Evolutionary conservation across 2,797 vertebrate species (phyloP), one percentile per base, ranked within the genome.

Genomic region (Typhlichthys subterraneus): DNA sequence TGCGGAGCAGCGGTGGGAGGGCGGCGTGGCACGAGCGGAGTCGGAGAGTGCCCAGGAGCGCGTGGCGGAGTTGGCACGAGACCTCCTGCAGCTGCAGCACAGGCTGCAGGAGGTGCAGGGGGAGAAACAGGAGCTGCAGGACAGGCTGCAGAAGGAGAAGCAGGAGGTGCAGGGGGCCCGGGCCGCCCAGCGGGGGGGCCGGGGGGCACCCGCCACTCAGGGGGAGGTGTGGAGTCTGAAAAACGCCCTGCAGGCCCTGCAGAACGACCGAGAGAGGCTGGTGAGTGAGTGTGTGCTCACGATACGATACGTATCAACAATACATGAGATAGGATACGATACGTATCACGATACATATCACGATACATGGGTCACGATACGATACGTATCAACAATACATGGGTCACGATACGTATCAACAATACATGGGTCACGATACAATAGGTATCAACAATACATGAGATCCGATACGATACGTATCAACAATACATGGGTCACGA

Each of bases 1-100:
- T 23, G 23, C 23, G 23, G 23, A 95, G 75, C 87, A 98, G 46
- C 94, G 87, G 29, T 98, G 97, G 75, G 96, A 98, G 62, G 94
- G 94, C 1, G 96, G 97, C 1, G 92, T 99, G 84, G 92, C 98
- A 92, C 91, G 97, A 49, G 98, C 96, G 0, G 96, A 99, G 88
- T 94, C 96, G 0, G 98, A 99, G 87, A 99, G 91, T 0, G 97
- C 97, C 0, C 96, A 97, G 80, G 97, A 98, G 84, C 93, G 98
- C 80, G 97, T 99, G 49, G 97, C 96, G 0, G 98, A 99, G 74
- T 80, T 99, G 83, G 97, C 97, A 7, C 87, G 80, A 31, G 98
- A 99, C 85, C 85, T 99, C 72, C 82, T 98, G 84, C 90, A 89
- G 31, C 90, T 95, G 56, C 97, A 99, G 12, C 97, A 98, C 90